Evolutionary conservation across 2,113 vertebrate species (phyloP), one percentile per base, ranked within the genome.

Genomic region (Hyaena hyaena): DNA sequence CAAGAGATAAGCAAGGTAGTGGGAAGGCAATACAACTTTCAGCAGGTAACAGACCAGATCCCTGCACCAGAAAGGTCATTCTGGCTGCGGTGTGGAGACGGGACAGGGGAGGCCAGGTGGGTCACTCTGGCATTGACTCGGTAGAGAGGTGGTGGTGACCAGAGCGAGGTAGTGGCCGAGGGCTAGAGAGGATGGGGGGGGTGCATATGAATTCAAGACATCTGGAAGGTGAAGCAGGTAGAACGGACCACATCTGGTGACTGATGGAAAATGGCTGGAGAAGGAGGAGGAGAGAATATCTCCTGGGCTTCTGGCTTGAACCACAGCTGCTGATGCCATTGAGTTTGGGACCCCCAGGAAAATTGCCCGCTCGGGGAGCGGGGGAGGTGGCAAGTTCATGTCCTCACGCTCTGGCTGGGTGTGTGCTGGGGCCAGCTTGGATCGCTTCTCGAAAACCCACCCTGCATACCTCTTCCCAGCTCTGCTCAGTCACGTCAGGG

Each of bases 381-480:
- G 11, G 10, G 63, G 21, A 88, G 45, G 7, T 4, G 33, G 81
- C 61, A 35, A 1, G 55, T 65, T 53, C 77, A 14, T 0, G 0
- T 8, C 15, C 19, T 82, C 33, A 0, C 4, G 21, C 19, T 82
- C 43, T n/a, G 66, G n/a, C 0, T 2, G 3, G 43, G 26, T 6
- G 4, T 31, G 19, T 7, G 50, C 33, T 17, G 45, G 19, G 53
- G 93, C 21, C 26, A 17, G 48, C 14, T 19, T 74, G 68, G 14
- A 6, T 45, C 0, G 1, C n/a, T 19, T 10, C 9, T 3, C 1
- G 4, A 53, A n/a, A 33, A 10, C 66, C 21, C 26, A 1, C 1
- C 12, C 19, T 43, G 68, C 4, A 3, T 16, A 0, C 28, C 77
- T 63, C 85, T 65, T 63, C n/a, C 55, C 26, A 35, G 23, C 10